Evolutionary conservation across 2,797 vertebrate species (phyloP), one percentile per base, ranked within the genome.

Genomic region (Labeo calbasu): DNA sequence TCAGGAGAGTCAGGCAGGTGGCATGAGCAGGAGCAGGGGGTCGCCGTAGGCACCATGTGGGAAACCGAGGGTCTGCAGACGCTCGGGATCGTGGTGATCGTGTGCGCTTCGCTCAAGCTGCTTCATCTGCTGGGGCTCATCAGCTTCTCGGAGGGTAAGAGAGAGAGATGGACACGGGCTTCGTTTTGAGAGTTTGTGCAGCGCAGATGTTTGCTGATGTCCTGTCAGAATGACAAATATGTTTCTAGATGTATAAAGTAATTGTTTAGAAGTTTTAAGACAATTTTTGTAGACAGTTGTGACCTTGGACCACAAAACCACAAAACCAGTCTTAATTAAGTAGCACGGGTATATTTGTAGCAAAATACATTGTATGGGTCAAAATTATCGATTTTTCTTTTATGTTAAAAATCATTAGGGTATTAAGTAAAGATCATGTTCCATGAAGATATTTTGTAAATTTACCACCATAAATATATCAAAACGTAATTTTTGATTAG

Each of bases 81-180:
- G 76, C 96, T 99, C 95, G 98, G 98, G 88, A 99, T 99, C 88
- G 98, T 99, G 93, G 94, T 99, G 95, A 96, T 99, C 90, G 96
- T 99, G 92, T 97, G 96, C 85, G 97, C 97, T 3, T 98, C 97
- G 25, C 96, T 99, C 92, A 99, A 99, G 93, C 96, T 99, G 91
- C 97, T 99, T 88, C 98, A 99, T 95, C 92, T 99, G 89, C 96
- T 99, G 91, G 98, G 98, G 91, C 95, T 99, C 93, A 99, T 99
- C 95, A 97, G 95, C 96, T 99, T 99, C 96, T 97, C 98, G 3
- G 97, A 99, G 97, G 98, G 98, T 99, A 99, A 99, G 97, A 46
- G 43, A 68, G 70, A 19, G 46, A 69, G 69, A 43, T 19, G 1
- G 43, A 14, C 28, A 10, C 5, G 59, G 3, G 59, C 25, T 85